Percentiles rank a stretch among this genome's conserved stretches.
Evolutionary conservation across 2,113 vertebrate species (phyloP).

Genomic region (Odocoileus hemionus): DNA sequence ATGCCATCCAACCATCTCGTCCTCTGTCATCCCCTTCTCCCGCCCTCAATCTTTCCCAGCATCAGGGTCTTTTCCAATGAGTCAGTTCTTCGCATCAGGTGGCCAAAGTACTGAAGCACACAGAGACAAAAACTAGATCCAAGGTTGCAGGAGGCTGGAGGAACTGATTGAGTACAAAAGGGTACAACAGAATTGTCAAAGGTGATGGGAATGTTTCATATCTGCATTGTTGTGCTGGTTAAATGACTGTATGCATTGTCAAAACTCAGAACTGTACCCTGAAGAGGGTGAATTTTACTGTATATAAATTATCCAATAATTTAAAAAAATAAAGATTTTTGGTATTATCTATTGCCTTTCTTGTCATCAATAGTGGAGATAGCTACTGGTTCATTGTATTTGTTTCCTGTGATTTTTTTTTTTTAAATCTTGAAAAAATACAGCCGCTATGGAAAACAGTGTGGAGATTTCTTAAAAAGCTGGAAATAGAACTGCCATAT

Average conservation of each 20-base stretch:
- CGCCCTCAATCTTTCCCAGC: not conserved
- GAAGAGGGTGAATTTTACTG: not conserved
- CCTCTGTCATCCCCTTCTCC: not conserved
- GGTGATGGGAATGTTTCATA: too few species aligned
- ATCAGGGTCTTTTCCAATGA: not conserved
- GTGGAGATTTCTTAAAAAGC: too few species aligned
- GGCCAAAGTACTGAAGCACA: not conserved
- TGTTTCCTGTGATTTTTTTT: not conserved
- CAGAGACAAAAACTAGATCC: not conserved
- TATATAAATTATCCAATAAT: not conserved
- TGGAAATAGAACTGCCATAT: too few species aligned
- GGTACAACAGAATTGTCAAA: not conserved
- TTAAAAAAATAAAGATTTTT: not conserved
- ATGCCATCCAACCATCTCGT: not conserved
- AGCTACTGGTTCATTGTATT: not conserved
- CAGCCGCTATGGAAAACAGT: too few species aligned
- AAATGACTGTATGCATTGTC: not conserved
- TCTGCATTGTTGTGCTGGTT: not conserved
- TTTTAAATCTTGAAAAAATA: not conserved
- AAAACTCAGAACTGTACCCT: not conserved
- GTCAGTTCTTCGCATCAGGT: not conserved
- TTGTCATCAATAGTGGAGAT: not conserved
- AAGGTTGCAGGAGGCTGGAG: not conserved
- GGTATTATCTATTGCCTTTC: not conserved
- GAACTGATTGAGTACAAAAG: not conserved